Percentiles rank a stretch among this genome's conserved stretches.
Conservation (phyloP, 2,797 vertebrate species). For the Pantherophis vulpinus region DNA sequence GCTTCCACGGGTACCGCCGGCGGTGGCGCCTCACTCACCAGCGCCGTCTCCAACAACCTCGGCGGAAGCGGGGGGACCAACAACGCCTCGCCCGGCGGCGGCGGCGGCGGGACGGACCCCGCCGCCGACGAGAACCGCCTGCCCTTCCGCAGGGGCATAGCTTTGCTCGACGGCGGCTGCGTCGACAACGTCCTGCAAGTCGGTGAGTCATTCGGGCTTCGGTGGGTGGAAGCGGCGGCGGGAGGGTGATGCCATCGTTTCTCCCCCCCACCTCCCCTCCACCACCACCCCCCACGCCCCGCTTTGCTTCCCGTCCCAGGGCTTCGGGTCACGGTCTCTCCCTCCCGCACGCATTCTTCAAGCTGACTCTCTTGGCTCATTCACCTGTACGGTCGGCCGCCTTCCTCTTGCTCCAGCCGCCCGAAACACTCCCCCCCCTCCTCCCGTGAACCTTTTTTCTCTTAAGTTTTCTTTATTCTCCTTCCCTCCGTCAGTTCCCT, state of each 20-base stretch:
- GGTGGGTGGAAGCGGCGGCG: background rate
- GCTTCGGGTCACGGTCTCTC: background rate
- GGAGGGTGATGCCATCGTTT: background rate
- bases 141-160: constrained; percentile 90
- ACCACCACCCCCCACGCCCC: no score
- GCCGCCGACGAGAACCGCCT: constrained; percentile 84
- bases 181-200: constrained; percentile 97
- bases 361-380: background rate
- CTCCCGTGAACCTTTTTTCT: background rate
- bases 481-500: background rate
- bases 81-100: constrained; percentile 39
- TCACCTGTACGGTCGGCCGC: background rate
- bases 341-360: constrained; percentile 5
- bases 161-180: constrained; percentile 89
- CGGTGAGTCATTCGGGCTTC: constrained; percentile 79
- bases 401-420: background rate
- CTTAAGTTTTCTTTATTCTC: background rate
- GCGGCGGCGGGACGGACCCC: constrained; percentile 44
- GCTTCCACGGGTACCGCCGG: constrained; percentile 15
- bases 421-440: background rate
- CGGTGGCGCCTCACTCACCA: constrained; percentile 43
- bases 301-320: background rate
- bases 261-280: no score
- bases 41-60: constrained; percentile 3
- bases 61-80: background rate